Conservation (phyloP, 2,797 vertebrate genomes). For the Phalanger gymnotis region DNA sequence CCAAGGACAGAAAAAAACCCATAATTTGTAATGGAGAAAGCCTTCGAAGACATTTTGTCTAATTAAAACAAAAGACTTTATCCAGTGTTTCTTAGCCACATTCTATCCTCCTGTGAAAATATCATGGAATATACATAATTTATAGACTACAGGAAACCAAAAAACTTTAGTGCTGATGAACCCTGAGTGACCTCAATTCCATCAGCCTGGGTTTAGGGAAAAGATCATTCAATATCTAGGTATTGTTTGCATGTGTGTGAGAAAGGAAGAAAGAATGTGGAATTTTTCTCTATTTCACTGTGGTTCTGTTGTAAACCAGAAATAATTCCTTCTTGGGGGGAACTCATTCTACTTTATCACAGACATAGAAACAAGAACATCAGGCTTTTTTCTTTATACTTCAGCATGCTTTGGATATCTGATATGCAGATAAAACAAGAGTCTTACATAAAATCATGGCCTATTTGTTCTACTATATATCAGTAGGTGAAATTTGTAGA, state of each 20-base stretch:
- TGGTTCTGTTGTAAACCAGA: not conserved
- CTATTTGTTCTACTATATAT: not conserved
- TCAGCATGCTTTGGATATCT: not conserved
- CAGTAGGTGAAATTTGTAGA: not conserved
- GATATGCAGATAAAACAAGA: not conserved
- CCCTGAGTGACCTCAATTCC: not conserved
- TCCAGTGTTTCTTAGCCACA: not conserved
- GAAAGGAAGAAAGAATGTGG: not conserved
- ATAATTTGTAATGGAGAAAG: not conserved
- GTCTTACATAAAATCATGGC: not conserved
- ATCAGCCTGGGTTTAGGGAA: slow-evolving; percentile 6
- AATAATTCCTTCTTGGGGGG: slow-evolving; percentile 17
- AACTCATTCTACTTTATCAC: not conserved
- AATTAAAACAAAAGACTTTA: not conserved
- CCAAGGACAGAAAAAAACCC: not conserved
- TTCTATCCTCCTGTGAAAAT: not conserved
- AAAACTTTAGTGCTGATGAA: not conserved
- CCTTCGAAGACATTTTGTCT: not conserved
- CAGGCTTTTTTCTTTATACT: slow-evolving; percentile 5
- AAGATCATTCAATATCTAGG: not conserved
- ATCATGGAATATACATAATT: not conserved
- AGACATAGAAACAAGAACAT: not conserved
- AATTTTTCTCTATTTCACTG: not conserved
- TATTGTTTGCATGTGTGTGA: not conserved
- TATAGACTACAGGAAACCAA: not conserved